Conservation (phyloP, 2,888 invertebrate genomes). For the Drosophila nr. medialis region DNA sequence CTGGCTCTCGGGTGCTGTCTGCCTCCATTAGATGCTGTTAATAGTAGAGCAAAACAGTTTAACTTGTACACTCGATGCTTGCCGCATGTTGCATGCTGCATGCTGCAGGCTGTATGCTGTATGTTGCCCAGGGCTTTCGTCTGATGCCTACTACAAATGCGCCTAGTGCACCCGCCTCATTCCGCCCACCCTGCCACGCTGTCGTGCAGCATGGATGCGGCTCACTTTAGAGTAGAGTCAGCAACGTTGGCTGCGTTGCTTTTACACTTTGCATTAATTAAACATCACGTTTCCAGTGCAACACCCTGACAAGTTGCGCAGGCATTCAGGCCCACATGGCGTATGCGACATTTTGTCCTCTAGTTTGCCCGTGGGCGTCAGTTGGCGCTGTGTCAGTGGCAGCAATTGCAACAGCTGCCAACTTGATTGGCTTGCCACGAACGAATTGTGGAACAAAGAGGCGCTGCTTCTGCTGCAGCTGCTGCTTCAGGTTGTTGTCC, state of each 20-base stretch:
- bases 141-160: slow-evolving; percentile 26
- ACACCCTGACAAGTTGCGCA: slow-evolving; percentile 76
- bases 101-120: not conserved
- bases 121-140: slow-evolving; percentile 32
- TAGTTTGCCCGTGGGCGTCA: slow-evolving; percentile 13
- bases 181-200: not conserved
- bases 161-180: not conserved
- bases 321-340: slow-evolving; percentile 37
- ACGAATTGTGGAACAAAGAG: slow-evolving; percentile 60
- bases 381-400: slow-evolving; percentile 11
- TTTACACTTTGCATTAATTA: slow-evolving; percentile 79
- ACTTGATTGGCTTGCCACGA: slow-evolving; percentile 68
- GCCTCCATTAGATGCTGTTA: slow-evolving; percentile 71
- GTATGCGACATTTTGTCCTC: slow-evolving; percentile 47
- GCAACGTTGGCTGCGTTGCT: slow-evolving; percentile 17
- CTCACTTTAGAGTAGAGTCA: not conserved
- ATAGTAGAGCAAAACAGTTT: slow-evolving; percentile 72
- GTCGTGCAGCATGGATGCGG: not conserved
- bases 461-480: not conserved
- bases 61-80: slow-evolving; percentile 58
- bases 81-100: slow-evolving; percentile 24
- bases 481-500: slow-evolving; percentile 72
- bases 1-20: slow-evolving; percentile 31
- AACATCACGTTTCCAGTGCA: slow-evolving; percentile 81
- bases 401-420: not conserved